Base-by-base conservation (phyloP, 2,888 invertebrate species). In the Drosophila gaucha region DNA sequence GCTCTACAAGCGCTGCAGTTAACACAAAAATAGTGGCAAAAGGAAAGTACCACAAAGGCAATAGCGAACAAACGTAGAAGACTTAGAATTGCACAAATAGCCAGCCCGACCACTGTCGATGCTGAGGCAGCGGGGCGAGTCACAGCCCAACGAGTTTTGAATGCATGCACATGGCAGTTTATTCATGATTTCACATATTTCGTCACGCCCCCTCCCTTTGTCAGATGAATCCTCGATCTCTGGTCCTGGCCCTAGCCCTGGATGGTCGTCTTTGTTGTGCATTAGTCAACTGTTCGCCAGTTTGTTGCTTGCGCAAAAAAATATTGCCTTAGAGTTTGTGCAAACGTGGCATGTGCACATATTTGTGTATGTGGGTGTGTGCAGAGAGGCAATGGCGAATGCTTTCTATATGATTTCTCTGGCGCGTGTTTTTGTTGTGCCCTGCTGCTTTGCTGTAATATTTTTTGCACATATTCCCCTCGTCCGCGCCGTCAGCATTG, bases 111-210 rank as follows among this genome's bases (percentile, higher is more conserved):
- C n/a, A n/a, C 28, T 33, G 24, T 22, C 20, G 38, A 22, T 28
- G 26, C 1, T 16, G 14, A 10, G 6, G 33, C 36, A n/a, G n/a
- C n/a, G n/a, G n/a, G n/a, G n/a, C n/a, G n/a, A n/a, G n/a, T n/a
- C n/a, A n/a, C 35, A 50, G 57, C 38, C 41, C 50, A 54, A 60
- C 59, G 64, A 72, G 71, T 74, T 67, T 65, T 78, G 80, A 86
- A 80, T 78, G 85, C 68, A 88, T 85, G 87, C 84, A 87, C 89
- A 88, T 88, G 84, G 87, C 89, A 85, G 78, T 88, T 85, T 85
- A 85, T 85, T 88, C 84, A 85, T 88, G 89, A 85, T 88, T 88
- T 88, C 89, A 84, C 82, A 85, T 88, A 88, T 88, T 80, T 88
- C 60, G 73, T 71, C 63, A 60, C 56, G 38, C 39, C 64, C 51